Conservation (phyloP, 2,797 vertebrate genomes). For the Salarias fasciatus region DNA sequence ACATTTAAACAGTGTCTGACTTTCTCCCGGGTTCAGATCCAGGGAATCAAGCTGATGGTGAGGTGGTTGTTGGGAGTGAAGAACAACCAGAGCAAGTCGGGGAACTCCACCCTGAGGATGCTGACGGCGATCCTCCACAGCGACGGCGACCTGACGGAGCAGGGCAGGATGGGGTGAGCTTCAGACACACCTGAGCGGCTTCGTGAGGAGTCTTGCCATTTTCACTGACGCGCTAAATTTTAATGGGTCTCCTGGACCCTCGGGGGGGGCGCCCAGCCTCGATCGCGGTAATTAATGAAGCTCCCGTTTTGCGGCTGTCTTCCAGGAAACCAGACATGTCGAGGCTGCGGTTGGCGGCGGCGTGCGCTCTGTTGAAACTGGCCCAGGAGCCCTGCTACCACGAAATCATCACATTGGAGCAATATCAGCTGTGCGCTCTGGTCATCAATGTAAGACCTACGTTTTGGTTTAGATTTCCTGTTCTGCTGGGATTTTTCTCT, state of each 20-base stretch:
- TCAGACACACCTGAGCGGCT: not conserved
- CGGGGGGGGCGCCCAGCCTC: too few species aligned
- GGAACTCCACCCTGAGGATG: conserved; percentile 95
- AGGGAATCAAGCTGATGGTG: conserved; percentile 99
- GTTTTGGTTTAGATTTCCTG: conserved; percentile 1
- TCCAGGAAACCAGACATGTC: conserved; percentile 98
- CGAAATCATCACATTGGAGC: conserved; percentile 97
- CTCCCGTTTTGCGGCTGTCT: conserved; percentile 1
- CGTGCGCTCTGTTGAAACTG: conserved; percentile 93
- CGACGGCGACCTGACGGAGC: conserved; percentile 96
- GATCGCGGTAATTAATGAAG: not conserved
- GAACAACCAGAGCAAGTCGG: conserved; percentile 98
- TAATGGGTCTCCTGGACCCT: not conserved
- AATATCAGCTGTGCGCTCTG: conserved; percentile 95
- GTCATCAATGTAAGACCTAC: conserved; percentile 93
- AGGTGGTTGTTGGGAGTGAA: conserved; percentile 98
- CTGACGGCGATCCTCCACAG: conserved; percentile 96
- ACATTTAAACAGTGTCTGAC: too few species aligned
- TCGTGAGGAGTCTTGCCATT: not conserved
- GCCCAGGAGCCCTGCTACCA: conserved; percentile 99
- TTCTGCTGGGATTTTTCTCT: too few species aligned
- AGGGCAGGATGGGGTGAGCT: conserved; percentile 94
- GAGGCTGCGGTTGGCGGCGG: conserved; percentile 92
- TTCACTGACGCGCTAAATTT: conserved; percentile 3
- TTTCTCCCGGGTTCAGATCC: conserved; percentile 81